A percentile compares a stretch with the other conserved stretches of the same genome.
These are phyloP conservation scores for Eurystomus gularis DNA, from an alignment of 2,113 vertebrate species.

Conservation along the genomic window DNA sequence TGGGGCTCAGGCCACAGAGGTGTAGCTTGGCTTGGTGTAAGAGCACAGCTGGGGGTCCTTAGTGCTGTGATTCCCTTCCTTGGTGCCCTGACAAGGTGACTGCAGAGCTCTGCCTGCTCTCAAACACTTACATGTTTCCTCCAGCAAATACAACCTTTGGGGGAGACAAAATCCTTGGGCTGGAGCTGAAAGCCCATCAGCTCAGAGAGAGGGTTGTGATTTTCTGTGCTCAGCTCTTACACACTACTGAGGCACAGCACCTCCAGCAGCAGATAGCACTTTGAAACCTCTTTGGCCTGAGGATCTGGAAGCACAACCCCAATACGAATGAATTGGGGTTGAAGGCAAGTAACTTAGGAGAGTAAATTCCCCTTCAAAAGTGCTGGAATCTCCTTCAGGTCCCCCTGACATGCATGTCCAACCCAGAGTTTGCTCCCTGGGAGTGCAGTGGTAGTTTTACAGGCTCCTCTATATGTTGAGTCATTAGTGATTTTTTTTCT, in stretches of 20 bases:
- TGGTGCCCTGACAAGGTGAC: neutral
- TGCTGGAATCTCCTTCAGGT: neutral
- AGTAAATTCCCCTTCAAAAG: neutral
- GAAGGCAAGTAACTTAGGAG: neutral
- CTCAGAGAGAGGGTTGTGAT: neutral
- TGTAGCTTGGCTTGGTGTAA: neutral
- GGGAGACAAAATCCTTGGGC: neutral
- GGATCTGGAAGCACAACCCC: neutral
- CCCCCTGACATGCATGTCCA: no score
- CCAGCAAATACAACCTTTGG: neutral
- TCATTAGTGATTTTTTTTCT: neutral
- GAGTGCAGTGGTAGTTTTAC: neutral
- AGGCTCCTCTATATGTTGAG: neutral
- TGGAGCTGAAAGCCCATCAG: neutral
- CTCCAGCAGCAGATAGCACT: neutral
- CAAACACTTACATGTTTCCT: neutral
- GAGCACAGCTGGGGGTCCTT: neutral
- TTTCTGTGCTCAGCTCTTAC: neutral
- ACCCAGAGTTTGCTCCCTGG: neutral
- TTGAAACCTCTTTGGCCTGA: neutral
- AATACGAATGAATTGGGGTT: neutral
- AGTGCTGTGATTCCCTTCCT: neutral
- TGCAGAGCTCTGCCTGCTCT: neutral
- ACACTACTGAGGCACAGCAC: neutral
- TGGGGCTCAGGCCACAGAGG: rapidly evolving